A percentile compares a stretch with the other conserved stretches of the same genome.
Evolutionary conservation across 2,113 vertebrate genomes (phyloP).

Genomic region (Dolichallabes microphthalmus): DNA sequence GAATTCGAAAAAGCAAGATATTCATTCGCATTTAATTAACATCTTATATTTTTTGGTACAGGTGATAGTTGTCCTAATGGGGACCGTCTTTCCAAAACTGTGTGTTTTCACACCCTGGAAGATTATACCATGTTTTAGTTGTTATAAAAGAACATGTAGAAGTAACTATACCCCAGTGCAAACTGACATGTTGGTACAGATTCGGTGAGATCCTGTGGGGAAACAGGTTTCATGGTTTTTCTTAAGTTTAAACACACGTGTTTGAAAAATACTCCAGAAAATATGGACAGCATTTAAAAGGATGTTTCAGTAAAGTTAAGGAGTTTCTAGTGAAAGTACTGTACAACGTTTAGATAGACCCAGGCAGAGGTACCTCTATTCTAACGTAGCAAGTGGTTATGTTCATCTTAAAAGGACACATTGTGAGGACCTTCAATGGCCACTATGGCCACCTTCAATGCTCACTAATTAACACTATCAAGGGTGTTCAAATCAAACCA

Average conservation of each 20-base stretch:
- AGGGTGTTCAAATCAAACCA: no score
- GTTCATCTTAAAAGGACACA: no score
- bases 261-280: background rate
- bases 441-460: background rate
- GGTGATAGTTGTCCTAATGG: background rate
- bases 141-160: background rate
- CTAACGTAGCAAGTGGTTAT: background rate
- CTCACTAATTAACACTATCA: background rate
- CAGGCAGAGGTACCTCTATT: background rate
- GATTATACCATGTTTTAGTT: background rate
- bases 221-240: constrained; percentile 4
- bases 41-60: background rate
- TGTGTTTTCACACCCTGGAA: background rate
- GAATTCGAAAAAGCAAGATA: background rate
- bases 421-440: background rate
- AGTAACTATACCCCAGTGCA: background rate
- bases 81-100: background rate
- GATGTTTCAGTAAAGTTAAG: background rate
- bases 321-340: background rate
- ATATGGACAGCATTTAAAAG: background rate
- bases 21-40: background rate
- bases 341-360: background rate
- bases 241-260: background rate
- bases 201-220: background rate
- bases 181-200: constrained; percentile 9